Percentiles rank a stretch among this genome's conserved stretches.
These are phyloP conservation scores for Prunella strophiata DNA, from an alignment of 2,797 vertebrate species.

Conservation along the genomic window DNA sequence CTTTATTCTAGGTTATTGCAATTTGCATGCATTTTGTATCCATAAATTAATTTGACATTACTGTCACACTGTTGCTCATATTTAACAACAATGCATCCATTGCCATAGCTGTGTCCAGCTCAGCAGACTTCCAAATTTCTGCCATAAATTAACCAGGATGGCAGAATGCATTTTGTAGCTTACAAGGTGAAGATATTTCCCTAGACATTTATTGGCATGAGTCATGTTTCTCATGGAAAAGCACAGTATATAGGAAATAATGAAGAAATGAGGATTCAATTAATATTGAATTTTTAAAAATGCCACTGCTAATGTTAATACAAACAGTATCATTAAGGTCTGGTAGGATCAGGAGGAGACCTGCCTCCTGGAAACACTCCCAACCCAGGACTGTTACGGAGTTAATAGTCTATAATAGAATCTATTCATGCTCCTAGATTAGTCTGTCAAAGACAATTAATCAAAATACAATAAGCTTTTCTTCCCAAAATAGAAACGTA, in stretches of 20 bases:
- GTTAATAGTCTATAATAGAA: conserved; percentile 33
- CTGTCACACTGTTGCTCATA: neutral
- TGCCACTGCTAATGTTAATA: neutral
- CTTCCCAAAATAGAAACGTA: neutral
- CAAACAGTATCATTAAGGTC: neutral
- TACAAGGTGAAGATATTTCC: neutral
- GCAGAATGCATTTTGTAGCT: neutral
- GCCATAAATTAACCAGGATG: neutral
- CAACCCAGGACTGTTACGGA: neutral
- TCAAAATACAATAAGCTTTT: conserved; percentile 18
- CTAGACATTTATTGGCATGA: neutral
- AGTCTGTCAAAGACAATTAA: conserved; percentile 46
- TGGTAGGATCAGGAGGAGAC: conserved; percentile 1
- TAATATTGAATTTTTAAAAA: neutral
- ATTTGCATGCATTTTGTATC: neutral
- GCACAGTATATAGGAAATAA: neutral
- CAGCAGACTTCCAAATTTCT: neutral
- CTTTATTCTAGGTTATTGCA: neutral
- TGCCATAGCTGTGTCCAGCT: neutral
- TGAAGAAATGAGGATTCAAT: neutral
- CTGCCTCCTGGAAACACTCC: neutral
- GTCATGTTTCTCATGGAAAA: neutral
- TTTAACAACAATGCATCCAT: neutral
- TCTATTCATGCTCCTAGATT: conserved; percentile 20
- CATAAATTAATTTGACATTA: conserved; percentile 19